Evolutionary conservation across 2,888 invertebrate species (phyloP).

Genomic region (Exocentrus adspersus): DNA sequence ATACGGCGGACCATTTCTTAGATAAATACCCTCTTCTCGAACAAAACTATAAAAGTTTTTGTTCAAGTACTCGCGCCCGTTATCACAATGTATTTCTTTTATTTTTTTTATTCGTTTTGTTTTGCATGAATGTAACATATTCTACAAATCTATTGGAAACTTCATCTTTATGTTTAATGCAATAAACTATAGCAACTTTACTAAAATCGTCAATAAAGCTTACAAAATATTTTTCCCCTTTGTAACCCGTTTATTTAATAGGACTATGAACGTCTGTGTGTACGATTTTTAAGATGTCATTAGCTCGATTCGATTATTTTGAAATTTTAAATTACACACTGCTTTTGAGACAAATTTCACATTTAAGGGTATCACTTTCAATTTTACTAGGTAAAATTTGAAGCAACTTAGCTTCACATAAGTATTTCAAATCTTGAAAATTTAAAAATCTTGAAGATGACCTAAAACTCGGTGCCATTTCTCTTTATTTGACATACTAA

Average conservation of each 20-base stretch:
- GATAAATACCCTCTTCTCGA: constrained; percentile 35
- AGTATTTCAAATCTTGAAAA: neutral
- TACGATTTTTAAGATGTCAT: neutral
- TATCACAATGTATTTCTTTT: constrained; percentile 5
- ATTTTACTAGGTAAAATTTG: neutral
- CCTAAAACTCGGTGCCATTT: neutral
- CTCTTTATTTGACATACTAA: neutral
- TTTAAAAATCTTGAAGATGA: too few relatives aligned
- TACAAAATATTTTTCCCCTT: constrained; percentile 2
- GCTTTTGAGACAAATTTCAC: neutral
- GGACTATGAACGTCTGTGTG: constrained; percentile 1
- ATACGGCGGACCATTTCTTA: constrained; percentile 36
- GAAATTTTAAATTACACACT: neutral
- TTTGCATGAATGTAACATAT: neutral
- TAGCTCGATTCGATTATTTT: neutral
- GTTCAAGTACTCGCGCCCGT: constrained; percentile 8
- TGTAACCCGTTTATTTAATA: neutral
- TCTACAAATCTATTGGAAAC: neutral
- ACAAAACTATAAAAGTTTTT: constrained; percentile 36
- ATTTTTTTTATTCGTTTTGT: constrained; percentile 10
- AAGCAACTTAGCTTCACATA: neutral
- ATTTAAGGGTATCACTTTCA: neutral
- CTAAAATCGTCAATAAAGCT: constrained; percentile 1
- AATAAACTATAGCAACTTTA: neutral
- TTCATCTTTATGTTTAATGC: neutral